Evolutionary conservation across 2,888 invertebrate species (phyloP), one percentile per base, ranked within the genome.

Genomic region (Dysmachus trigonus): DNA sequence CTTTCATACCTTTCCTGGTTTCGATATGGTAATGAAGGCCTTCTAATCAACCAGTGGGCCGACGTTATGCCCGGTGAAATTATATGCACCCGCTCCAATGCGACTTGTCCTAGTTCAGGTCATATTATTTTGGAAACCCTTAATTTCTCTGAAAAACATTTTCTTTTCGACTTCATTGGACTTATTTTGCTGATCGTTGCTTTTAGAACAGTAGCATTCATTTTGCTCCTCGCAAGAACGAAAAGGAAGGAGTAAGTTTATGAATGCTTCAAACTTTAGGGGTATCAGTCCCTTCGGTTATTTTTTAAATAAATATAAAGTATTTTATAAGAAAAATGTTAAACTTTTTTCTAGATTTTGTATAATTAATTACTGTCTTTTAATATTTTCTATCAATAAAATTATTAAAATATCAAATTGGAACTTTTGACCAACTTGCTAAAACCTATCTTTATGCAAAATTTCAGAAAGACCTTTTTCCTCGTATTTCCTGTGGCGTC

Each of bases 1-100:
- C 93, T 97, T 87, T 96, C 97, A 0, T 96, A 97, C 91, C 92
- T 98, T 15, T 98, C 98, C 0, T 98, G 98, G 98, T 98, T 98
- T 92, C 95, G 96, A 86, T 98, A 97, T 91, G 97, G 97, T 35
- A 97, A 97, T 91, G 98, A 98, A 91, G 97, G 97, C 0, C 92
- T 98, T 22, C 93, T 97, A 84, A 94, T 98, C 86, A 98, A 98
- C 93, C 98, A 98, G 90, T 98, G 98, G 98, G 91, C 94, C 0
- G 95, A 96, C 73, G 94, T 98, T 13, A 94, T 95, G 51, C 92
- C 93, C 82, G 95, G 95, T 5, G 93, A 94, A 89, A 97, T 98
- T 89, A 94, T 94, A 0, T 97, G 97, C 90, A 95, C 95, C 0
- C 92, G 94, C 35, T 94, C 94, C 88, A 96, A 96, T 92, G 94